Conservation (phyloP, 2,797 vertebrate species). For the Enteromius argenteus region DNA sequence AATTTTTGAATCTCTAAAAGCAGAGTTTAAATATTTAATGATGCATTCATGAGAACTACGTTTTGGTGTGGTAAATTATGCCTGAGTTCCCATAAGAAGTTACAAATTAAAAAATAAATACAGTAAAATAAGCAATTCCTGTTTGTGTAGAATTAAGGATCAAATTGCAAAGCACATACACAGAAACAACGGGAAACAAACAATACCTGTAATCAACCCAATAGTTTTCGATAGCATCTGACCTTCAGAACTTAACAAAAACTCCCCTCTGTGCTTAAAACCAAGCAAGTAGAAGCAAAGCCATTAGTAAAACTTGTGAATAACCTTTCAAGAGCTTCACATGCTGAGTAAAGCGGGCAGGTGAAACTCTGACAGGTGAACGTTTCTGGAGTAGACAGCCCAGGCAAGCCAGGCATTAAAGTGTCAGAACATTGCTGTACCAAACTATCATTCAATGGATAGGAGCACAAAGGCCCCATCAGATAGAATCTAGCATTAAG, state of each 20-base stretch:
- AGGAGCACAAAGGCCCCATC: conserved; percentile 24
- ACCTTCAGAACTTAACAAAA: conserved; percentile 54
- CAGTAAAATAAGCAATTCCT: background rate
- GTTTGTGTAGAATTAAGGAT: conserved; percentile 27
- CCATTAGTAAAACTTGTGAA: conserved; percentile 49
- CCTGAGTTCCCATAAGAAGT: conserved; percentile 23
- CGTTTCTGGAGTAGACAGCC: conserved; percentile 35
- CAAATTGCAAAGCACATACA: conserved; percentile 15
- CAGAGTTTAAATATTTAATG: conserved; percentile 61
- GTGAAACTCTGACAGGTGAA: conserved; percentile 44
- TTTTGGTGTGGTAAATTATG: conserved; percentile 29
- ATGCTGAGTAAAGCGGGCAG: conserved; percentile 40
- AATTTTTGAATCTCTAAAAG: conserved; percentile 56
- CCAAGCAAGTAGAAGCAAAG: conserved; percentile 28
- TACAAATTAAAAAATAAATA: conserved; percentile 15
- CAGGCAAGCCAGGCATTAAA: conserved; percentile 47
- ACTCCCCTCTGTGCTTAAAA: conserved; percentile 26
- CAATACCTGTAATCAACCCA: conserved; percentile 36
- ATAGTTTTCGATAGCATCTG: conserved; percentile 18
- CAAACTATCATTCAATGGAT: conserved; percentile 48
- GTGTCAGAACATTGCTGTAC: conserved; percentile 51
- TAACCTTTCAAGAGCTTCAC: conserved; percentile 55
- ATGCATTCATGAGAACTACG: conserved; percentile 40
- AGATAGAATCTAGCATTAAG: conserved; percentile 41
- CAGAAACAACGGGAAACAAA: conserved; percentile 39